Evolutionary conservation across 2,888 invertebrate species (phyloP).

Genomic region (Tetrapedia diversipes): DNA sequence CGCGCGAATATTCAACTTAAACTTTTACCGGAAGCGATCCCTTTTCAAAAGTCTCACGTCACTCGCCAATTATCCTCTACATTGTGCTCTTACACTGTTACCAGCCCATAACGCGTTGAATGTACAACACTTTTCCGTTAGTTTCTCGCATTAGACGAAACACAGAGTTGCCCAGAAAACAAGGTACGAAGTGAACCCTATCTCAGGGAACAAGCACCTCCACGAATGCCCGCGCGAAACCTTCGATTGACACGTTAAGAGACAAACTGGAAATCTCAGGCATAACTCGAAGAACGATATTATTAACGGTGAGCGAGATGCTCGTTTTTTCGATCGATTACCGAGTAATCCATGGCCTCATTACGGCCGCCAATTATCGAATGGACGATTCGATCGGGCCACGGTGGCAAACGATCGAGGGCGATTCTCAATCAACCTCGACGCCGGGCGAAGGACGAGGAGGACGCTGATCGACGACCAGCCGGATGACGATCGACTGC

Average conservation of each 20-base stretch:
- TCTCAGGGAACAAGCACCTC: neutral
- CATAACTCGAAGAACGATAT: conserved; percentile 29
- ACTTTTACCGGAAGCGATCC: no score
- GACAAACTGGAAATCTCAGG: neutral
- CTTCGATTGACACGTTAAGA: conserved; percentile 25
- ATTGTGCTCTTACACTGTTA: no score
- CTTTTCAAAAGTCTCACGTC: no score
- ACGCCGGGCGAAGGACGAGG: conserved; percentile 51
- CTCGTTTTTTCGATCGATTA: conserved; percentile 34
- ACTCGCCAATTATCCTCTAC: no score
- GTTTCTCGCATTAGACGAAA: no score
- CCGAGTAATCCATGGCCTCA: conserved; percentile 64
- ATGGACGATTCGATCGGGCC: conserved; percentile 72
- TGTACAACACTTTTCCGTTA: no score
- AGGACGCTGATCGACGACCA: conserved; percentile 60
- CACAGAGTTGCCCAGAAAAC: no score
- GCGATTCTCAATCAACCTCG: conserved; percentile 60
- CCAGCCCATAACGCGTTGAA: no score
- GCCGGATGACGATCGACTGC: conserved; percentile 69
- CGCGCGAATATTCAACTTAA: no score
- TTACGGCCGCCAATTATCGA: conserved; percentile 76
- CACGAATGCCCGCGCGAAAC: no score
- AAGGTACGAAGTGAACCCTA: neutral
- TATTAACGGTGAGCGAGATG: conserved; percentile 21
- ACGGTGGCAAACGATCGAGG: conserved; percentile 72